A percentile compares a stretch with the other conserved stretches of the same genome.
Evolutionary conservation across 2,888 invertebrate species (phyloP).

Genomic region (Chloroclysta siterata): DNA sequence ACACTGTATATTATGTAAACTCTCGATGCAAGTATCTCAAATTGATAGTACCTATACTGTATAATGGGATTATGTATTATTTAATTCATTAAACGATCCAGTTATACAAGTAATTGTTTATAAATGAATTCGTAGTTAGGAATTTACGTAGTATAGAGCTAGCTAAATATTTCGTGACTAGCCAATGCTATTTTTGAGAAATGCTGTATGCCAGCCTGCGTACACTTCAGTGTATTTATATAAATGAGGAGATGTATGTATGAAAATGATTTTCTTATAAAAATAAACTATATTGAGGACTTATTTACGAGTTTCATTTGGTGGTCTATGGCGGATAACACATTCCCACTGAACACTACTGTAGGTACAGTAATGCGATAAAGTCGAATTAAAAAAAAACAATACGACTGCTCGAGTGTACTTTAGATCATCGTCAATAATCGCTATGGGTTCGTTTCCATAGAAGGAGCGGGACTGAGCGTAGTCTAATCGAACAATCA

Average conservation of each 20-base stretch:
- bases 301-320: constrained; percentile 47
- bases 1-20: constrained; percentile 34
- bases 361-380: too few relatives aligned
- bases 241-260: constrained; percentile 75
- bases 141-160: constrained; percentile 78
- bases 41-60: constrained; percentile 27
- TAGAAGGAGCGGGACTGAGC: too few relatives aligned
- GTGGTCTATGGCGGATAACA: neutral
- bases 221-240: constrained; percentile 79
- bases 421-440: too few relatives aligned
- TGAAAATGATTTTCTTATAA: constrained; percentile 83
- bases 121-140: constrained; percentile 69
- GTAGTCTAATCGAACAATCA: too few relatives aligned
- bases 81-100: constrained; percentile 49
- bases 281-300: constrained; percentile 81
- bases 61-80: constrained; percentile 37
- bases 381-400: too few relatives aligned
- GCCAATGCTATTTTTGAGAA: constrained; percentile 84
- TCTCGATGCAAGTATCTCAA: constrained; percentile 37
- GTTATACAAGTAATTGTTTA: constrained; percentile 68
- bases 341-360: too few relatives aligned
- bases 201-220: constrained; percentile 75
- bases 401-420: too few relatives aligned
- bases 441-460: too few relatives aligned
- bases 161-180: constrained; percentile 79